phyloP scores from a whole-genome alignment of 2,888 invertebrate genomes.

The Nineta flava region DNA sequence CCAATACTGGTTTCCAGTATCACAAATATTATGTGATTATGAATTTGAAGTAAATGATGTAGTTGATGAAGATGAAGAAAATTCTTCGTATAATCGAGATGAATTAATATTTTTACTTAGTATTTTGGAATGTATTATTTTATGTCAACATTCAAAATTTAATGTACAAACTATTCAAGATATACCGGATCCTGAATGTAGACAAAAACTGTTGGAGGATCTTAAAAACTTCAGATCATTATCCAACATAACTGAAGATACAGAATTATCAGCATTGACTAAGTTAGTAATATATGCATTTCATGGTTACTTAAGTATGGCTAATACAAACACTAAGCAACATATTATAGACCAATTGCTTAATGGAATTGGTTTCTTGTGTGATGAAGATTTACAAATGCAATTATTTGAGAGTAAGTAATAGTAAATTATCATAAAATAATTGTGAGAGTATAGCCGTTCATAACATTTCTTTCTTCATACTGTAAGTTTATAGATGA shows the following conservation, averaged over 20 bases:
- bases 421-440: too few species aligned
- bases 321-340: background rate
- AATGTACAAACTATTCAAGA: slow-evolving; percentile 28
- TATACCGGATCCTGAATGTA: slow-evolving; percentile 24
- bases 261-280: background rate
- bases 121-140: slow-evolving; percentile 28
- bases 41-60: slow-evolving; percentile 17
- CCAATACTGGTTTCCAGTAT: slow-evolving; percentile 48
- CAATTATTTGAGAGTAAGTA: slow-evolving; percentile 3
- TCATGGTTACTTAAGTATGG: background rate
- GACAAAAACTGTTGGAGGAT: slow-evolving; percentile 7
- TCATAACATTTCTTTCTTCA: too few species aligned
- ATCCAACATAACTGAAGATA: background rate
- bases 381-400: slow-evolving; percentile 1
- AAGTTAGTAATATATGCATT: background rate
- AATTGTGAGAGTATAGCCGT: too few species aligned
- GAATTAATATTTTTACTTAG: slow-evolving; percentile 23
- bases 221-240: background rate
- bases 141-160: slow-evolving; percentile 26
- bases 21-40: slow-evolving; percentile 31
- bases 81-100: slow-evolving; percentile 10
- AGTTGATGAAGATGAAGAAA: slow-evolving; percentile 17
- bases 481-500: too few species aligned
- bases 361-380: slow-evolving; percentile 2
- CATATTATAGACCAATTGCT: background rate